Conservation (phyloP, 1,140 invertebrate genomes). For the Diuraphis noxia region DNA sequence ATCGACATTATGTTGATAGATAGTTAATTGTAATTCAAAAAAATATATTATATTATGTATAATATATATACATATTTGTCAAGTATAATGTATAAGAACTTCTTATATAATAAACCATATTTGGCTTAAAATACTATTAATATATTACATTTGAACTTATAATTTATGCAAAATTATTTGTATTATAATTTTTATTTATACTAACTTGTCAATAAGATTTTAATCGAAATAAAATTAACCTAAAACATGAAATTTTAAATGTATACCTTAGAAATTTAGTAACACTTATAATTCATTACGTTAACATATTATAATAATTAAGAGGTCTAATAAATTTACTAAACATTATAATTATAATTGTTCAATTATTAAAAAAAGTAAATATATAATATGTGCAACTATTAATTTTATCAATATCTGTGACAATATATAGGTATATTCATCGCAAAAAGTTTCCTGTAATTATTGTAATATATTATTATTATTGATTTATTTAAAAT, state of each 20-base stretch:
- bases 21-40: neutral
- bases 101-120: neutral
- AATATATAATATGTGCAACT: neutral
- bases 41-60: no score
- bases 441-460: neutral
- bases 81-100: neutral
- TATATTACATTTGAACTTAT: neutral
- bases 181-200: neutral
- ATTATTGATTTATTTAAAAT: neutral
- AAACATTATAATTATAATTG: neutral
- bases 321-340: neutral
- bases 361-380: no score
- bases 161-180: neutral
- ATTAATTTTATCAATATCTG: neutral
- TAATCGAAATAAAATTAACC: neutral
- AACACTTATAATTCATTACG: neutral
- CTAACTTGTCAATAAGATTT: neutral
- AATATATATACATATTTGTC: neutral
- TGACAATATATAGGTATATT: neutral
- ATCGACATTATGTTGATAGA: neutral
- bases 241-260: no score
- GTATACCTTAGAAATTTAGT: neutral
- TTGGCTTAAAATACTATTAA: neutral
- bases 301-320: neutral
- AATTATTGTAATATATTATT: no score